Conservation (phyloP, 1,140 invertebrate species). For the Lerema accius region DNA sequence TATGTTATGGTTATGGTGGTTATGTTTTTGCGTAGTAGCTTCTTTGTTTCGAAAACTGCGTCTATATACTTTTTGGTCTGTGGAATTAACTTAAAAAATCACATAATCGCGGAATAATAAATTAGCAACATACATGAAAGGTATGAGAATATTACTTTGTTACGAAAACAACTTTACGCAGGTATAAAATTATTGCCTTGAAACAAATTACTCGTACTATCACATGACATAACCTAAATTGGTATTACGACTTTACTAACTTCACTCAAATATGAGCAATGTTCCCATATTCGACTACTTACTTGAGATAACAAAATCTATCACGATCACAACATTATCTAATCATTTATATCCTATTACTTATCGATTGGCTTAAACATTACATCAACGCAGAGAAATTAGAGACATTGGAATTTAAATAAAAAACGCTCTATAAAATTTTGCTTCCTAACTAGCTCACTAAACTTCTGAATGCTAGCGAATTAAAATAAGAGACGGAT, state of each 20-base stretch:
- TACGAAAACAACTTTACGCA: not conserved
- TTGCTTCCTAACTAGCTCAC: not conserved
- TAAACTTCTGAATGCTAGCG: not conserved
- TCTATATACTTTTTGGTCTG: too few species aligned
- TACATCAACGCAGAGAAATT: not conserved
- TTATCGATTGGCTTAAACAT: not conserved
- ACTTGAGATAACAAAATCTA: slow-evolving; percentile 48
- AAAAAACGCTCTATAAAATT: slow-evolving; percentile 1
- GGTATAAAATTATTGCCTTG: not conserved
- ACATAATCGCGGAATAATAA: not conserved
- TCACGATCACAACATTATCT: slow-evolving; percentile 43
- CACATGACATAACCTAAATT: not conserved
- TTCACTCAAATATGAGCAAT: slow-evolving; percentile 36
- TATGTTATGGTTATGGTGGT: too few species aligned
- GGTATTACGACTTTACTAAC: not conserved
- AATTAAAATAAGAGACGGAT: slow-evolving; percentile 9
- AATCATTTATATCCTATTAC: slow-evolving; percentile 34
- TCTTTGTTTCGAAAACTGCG: too few species aligned
- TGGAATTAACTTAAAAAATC: too few species aligned
- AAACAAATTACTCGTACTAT: not conserved
- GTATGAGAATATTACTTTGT: not conserved
- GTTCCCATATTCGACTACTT: slow-evolving; percentile 30
- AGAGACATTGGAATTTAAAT: not conserved
- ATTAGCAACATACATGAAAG: not conserved
- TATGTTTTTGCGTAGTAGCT: too few species aligned